Conservation (phyloP, 2,888 invertebrate genomes). For the Plebejus melissa region DNA sequence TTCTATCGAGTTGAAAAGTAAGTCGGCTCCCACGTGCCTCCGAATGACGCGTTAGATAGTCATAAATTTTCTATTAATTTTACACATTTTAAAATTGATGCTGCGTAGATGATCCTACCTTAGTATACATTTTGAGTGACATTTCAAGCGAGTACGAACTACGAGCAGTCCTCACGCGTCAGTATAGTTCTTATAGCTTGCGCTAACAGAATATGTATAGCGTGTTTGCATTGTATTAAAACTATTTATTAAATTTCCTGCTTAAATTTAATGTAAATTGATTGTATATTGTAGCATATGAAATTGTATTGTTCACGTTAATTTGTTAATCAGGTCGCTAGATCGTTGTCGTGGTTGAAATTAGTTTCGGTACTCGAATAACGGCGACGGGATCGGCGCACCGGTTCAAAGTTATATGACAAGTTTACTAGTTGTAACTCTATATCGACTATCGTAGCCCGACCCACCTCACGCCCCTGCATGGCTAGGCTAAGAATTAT, state of each 20-base stretch:
- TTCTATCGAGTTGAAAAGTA: conserved; percentile 18
- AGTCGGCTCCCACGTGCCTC: conserved; percentile 24
- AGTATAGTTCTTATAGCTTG: conserved; percentile 15
- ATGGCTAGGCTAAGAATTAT: conserved; percentile 61
- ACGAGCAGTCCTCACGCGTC: conserved; percentile 9
- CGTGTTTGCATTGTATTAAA: conserved; percentile 56
- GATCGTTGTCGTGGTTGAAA: conserved; percentile 50
- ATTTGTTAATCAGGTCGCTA: conserved; percentile 69
- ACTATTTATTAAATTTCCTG: conserved; percentile 62
- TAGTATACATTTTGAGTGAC: conserved; percentile 22
- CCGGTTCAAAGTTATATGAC: conserved; percentile 59
- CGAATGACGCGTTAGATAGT: conserved; percentile 39
- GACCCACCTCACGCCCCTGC: conserved; percentile 64
- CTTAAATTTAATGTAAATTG: conserved; percentile 68
- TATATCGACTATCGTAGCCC: conserved; percentile 56
- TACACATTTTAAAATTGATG: conserved; percentile 32
- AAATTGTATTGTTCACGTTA: conserved; percentile 66
- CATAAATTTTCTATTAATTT: conserved; percentile 41
- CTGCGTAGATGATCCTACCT: conserved; percentile 16
- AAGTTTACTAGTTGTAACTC: conserved; percentile 52
- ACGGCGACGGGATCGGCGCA: conserved; percentile 45
- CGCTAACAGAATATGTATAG: conserved; percentile 41
- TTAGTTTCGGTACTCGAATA: conserved; percentile 37
- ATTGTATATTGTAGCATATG: conserved; percentile 69
- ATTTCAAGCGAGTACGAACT: neutral